Conservation (phyloP, 1,140 invertebrate genomes). For the Drosophila micromelanica region DNA sequence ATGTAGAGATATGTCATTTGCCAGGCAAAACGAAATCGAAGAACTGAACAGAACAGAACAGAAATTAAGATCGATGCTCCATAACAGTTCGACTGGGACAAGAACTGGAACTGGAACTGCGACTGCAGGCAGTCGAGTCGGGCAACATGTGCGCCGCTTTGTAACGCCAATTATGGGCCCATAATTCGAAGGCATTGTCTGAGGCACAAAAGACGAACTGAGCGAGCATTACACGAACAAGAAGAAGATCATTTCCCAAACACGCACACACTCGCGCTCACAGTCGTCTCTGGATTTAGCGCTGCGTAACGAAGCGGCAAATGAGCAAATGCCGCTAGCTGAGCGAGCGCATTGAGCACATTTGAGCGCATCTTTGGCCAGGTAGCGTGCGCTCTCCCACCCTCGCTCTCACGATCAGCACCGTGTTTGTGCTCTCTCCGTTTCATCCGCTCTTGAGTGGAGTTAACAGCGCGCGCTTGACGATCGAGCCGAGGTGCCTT, state of each 20-base stretch:
- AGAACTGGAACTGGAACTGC: slow-evolving; percentile 29
- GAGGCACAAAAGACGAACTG: slow-evolving; percentile 63
- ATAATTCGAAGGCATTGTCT: slow-evolving; percentile 82
- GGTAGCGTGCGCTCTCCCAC: slow-evolving; percentile 33
- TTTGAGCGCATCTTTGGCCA: slow-evolving; percentile 43
- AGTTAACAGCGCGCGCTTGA: slow-evolving; percentile 27
- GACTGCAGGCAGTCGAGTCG: slow-evolving; percentile 15
- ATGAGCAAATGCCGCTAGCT: slow-evolving; percentile 58
- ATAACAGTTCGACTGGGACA: slow-evolving; percentile 49
- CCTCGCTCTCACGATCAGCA: slow-evolving; percentile 9
- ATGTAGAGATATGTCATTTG: slow-evolving; percentile 77
- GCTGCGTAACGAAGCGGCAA: slow-evolving; percentile 72
- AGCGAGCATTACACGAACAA: slow-evolving; percentile 54
- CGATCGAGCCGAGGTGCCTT: slow-evolving; percentile 44
- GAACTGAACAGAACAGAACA: slow-evolving; percentile 42
- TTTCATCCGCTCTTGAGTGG: slow-evolving; percentile 62
- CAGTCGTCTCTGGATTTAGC: slow-evolving; percentile 27
- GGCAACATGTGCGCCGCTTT: slow-evolving; percentile 78
- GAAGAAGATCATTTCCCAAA: slow-evolving; percentile 49
- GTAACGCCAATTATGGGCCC: slow-evolving; percentile 83
- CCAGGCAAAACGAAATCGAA: slow-evolving; percentile 64
- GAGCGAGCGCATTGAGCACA: slow-evolving; percentile 37
- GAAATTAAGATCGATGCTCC: slow-evolving; percentile 75
- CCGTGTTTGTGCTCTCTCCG: slow-evolving; percentile 1
- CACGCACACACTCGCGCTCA: slow-evolving; percentile 19